Conservation (phyloP, 1,140 invertebrate genomes). For the Tenebrio molitor region DNA sequence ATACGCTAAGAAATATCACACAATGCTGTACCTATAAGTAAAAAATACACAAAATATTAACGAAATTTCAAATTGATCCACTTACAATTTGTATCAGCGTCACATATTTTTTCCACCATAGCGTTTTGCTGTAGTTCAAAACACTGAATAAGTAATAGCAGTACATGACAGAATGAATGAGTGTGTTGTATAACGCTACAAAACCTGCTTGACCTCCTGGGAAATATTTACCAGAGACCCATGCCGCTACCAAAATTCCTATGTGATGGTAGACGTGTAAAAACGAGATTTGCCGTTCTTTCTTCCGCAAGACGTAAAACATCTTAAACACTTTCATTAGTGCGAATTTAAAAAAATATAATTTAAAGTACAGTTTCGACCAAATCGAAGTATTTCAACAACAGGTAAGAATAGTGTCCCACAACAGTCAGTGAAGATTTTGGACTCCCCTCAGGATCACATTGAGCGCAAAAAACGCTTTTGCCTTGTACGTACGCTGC, state of each 20-base stretch:
- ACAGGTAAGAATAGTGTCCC: neutral
- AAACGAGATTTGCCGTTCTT: conserved; percentile 87
- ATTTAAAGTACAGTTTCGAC: conserved; percentile 11
- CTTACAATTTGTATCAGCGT: conserved; percentile 86
- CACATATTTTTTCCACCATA: conserved; percentile 87
- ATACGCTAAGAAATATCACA: neutral
- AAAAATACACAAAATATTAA: neutral
- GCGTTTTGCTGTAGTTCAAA: conserved; percentile 79
- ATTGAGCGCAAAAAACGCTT: neutral
- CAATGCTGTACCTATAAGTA: neutral
- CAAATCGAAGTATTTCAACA: conserved; percentile 4
- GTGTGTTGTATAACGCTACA: conserved; percentile 85
- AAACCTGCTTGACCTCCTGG: conserved; percentile 85
- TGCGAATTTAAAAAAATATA: neutral
- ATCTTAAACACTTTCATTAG: conserved; percentile 63
- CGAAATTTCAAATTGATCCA: neutral
- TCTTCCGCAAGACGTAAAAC: conserved; percentile 90
- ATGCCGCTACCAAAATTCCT: conserved; percentile 85
- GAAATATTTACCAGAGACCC: conserved; percentile 84
- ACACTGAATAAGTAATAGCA: conserved; percentile 84
- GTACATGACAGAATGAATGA: conserved; percentile 90
- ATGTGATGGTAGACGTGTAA: conserved; percentile 93
- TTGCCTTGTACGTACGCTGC: too few species aligned
- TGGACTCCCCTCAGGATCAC: neutral
- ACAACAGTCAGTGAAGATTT: neutral